Base-by-base conservation (phyloP, 2,797 vertebrate species). In the Nasua narica region DNA sequence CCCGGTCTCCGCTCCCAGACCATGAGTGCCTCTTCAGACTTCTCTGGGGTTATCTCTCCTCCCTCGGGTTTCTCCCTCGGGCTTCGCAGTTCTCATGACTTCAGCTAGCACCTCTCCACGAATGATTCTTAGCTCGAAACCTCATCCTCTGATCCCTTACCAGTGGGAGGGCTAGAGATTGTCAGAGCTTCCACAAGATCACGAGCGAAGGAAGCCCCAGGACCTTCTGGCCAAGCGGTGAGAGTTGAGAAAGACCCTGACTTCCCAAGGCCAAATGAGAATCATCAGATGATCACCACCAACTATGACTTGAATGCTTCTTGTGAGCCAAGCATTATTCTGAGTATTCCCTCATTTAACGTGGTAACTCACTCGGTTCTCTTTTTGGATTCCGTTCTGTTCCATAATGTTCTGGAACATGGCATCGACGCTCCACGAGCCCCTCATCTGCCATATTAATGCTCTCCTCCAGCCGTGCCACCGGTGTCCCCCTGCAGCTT, bases 261-360 rank as follows among this genome's bases (percentile, higher is more conserved):
- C 6, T 62, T 83, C 62, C 54, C 62, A 76, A 87, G 52, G 37
- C 78, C 48, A 91, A 37, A 87, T 69, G 14, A 32, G 19, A 78
- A 35, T 29, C 27, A 46, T 40, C 65, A 79, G 40, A 25, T 58
- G 23, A n/a, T 35, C 21, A 54, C 67, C 25, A 12, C 62, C 70
- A 43, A 11, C 29, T 32, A 12, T 29, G 29, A 69, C 29, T 18
- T 43, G 54, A 76, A 56, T 62, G 35, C 48, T 58, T 86, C 79
- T 35, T 84, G 18, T 18, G 13, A 76, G 48, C 43, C 58, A 62
- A 52, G 7, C 19, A 11, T 46, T 65, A 15, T 84, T 74, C 65
- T 81, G 16, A 50, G 27, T 25, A 27, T 83, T 88, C 78, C 18
- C 25, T 84, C 70, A 67, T 67, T 95, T 87, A 65, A 56, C 11